phyloP scores from a whole-genome alignment of 2,113 vertebrate species.

The Struthidea cinerea region DNA sequence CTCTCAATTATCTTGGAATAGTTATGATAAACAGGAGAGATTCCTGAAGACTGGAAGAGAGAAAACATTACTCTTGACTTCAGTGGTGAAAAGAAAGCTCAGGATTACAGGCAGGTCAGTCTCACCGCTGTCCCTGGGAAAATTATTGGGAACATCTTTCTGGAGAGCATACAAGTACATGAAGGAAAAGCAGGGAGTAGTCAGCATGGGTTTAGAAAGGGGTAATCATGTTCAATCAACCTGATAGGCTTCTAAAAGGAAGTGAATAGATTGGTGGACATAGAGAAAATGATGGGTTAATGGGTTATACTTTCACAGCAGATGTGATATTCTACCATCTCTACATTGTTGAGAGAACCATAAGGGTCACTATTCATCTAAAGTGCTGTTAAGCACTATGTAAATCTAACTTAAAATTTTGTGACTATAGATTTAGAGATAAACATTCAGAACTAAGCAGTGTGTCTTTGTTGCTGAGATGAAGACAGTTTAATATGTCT shows the following conservation, averaged over 20 bases:
- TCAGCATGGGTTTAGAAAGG: neutral
- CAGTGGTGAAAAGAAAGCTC: neutral
- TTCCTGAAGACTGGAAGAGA: neutral
- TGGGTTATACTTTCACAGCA: neutral
- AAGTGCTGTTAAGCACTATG: neutral
- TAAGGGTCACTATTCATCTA: neutral
- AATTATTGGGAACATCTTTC: neutral
- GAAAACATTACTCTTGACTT: neutral
- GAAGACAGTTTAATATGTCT: neutral
- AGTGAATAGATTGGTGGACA: neutral
- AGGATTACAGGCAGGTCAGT: neutral
- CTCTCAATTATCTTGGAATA: neutral
- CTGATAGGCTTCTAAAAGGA: neutral
- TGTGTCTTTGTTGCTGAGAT: neutral
- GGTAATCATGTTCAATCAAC: neutral
- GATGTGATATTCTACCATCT: neutral
- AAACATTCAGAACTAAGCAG: neutral
- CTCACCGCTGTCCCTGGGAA: rapidly evolving
- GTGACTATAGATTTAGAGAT: neutral
- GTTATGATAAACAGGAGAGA: neutral
- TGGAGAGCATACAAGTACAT: neutral
- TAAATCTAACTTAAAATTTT: neutral
- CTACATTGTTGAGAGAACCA: neutral
- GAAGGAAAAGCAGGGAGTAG: neutral
- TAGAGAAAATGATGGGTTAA: neutral